phyloP scores from a whole-genome alignment of 2,113 vertebrate species.

The Ptyas mucosa region DNA sequence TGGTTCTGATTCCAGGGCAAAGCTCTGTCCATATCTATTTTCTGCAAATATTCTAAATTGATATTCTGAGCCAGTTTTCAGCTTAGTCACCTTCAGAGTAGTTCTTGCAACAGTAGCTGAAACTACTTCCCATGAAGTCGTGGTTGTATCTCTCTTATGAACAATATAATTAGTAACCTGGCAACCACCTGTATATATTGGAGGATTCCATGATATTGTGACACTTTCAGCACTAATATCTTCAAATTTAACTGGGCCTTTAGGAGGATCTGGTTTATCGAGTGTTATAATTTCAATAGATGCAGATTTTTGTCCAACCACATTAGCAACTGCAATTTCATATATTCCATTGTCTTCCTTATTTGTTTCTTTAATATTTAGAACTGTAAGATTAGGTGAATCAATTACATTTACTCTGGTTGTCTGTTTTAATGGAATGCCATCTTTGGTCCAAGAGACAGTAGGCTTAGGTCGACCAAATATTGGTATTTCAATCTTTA shows the following conservation, averaged over 20 bases:
- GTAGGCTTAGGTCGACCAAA: constrained; percentile 91
- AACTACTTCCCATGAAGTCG: constrained; percentile 89
- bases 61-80: constrained; percentile 95
- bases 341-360: constrained; percentile 93
- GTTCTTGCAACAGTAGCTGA: constrained; percentile 88
- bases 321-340: constrained; percentile 82
- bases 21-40: constrained; percentile 94
- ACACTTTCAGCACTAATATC: constrained; percentile 93
- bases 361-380: constrained; percentile 89
- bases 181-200: constrained; percentile 87
- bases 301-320: constrained; percentile 86
- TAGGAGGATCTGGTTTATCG: constrained; percentile 93
- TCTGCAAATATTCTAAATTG: constrained; percentile 98
- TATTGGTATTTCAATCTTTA: constrained; percentile 88
- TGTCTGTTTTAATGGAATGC: constrained; percentile 85
- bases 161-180: constrained; percentile 96
- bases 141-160: constrained; percentile 93
- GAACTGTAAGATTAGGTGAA: constrained; percentile 73
- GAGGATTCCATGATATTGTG: constrained; percentile 91
- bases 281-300: constrained; percentile 88
- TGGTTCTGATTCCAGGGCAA: constrained; percentile 84
- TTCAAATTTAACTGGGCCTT: constrained; percentile 90
- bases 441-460: constrained; percentile 89
- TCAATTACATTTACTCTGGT: constrained; percentile 87
- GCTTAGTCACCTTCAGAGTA: constrained; percentile 84